Base-by-base conservation (phyloP, 2,888 invertebrate species). In the Epinotia nisella region DNA sequence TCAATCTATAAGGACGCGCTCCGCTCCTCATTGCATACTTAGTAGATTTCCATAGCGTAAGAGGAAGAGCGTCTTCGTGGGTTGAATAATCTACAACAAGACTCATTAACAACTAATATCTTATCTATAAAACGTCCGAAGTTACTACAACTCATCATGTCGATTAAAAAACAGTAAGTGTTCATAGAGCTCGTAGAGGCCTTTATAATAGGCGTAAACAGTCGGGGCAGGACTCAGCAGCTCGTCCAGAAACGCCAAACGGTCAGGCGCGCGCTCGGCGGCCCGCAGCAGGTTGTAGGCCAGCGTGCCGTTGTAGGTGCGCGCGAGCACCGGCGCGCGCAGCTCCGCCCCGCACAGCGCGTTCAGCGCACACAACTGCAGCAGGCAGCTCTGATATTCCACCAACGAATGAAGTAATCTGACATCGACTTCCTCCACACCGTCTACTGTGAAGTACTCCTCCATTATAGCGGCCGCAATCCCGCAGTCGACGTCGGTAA, bases 401-500 rank as follows among this genome's bases (percentile, higher is more conserved):
- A 71, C 61, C 19, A 76, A 41, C 13, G 71, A 29, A n/a, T 73
- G 71, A 0, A 71, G 19, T 17, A 73, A 10, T 9, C 17, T 59
- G 53, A 11, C 10, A 10, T 65, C 49, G 17, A 17, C 3, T n/a
- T 13, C 9, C 3, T 58, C 41, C 17, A 49, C n/a, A 24, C 0
- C 5, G 51, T 21, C n/a, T 9, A 49, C 11, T 2, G 24, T 21
- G 51, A 56, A 71, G 59, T 75, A 76, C 0, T 68, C 45, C 2
- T 29, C 17, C 68, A 75, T 60, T n/a, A 77, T 35, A 3, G 10
- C 51, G 7, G 55, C 64, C 21, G 82, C 81, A 19, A 29, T 55
- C 1, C 61, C 11, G 64, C 78, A 78, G 61, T 83, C 82, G 0
- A 11, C 39, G 1, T 15, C 60, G 0, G 67, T 75, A 0, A 80